phyloP scores from a whole-genome alignment of 2,113 vertebrate genomes.

The Ptyas mucosa region DNA sequence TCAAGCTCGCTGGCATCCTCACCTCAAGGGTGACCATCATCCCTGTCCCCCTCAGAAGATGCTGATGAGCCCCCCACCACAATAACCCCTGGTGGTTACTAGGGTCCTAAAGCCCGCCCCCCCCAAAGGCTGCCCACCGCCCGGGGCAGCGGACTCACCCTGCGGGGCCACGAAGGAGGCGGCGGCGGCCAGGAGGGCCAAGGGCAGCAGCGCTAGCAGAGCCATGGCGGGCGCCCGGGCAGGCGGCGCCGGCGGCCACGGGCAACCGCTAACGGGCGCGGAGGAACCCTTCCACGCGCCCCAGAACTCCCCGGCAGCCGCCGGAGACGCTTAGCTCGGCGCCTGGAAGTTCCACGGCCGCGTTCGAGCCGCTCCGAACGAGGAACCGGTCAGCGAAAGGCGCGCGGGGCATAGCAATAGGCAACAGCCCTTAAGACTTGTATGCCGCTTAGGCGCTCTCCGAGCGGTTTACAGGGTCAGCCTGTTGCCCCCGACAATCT shows the following conservation, averaged over 20 bases:
- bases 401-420: accelerated
- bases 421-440: accelerated
- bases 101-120: no score
- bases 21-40: neutral
- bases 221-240: neutral
- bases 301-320: no score
- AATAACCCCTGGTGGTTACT: neutral
- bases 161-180: neutral
- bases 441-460: no score
- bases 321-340: accelerated
- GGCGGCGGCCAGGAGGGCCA: neutral
- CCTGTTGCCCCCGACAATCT: no score
- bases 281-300: neutral
- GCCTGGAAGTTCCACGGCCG: neutral
- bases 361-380: no score
- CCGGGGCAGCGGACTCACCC: neutral
- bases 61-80: neutral
- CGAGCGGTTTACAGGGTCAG: no score
- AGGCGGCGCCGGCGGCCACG: neutral
- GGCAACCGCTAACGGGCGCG: constrained; percentile 17
- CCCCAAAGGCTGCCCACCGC: no score
- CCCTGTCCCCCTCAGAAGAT: neutral
- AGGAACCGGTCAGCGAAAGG: neutral
- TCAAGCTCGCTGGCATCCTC: neutral
- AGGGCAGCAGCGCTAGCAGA: neutral